Conservation (phyloP, 2,888 invertebrate species). For the Hyalella azteca region DNA sequence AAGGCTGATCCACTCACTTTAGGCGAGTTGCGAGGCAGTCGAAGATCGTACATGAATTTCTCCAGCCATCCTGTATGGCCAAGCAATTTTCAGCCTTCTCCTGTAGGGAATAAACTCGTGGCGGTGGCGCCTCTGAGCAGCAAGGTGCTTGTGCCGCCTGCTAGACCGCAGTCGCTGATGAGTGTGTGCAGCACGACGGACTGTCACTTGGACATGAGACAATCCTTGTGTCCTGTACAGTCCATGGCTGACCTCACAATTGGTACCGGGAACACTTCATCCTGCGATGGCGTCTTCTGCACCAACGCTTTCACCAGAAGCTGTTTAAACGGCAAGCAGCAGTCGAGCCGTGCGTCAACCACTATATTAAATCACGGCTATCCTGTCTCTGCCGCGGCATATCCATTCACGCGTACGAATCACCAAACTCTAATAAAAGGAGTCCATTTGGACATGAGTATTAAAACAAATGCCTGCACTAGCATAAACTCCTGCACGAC, state of each 20-base stretch:
- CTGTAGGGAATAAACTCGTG: background rate
- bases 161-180: constrained; percentile 5
- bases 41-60: background rate
- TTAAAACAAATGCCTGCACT: too few species aligned
- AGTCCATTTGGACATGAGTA: too few species aligned
- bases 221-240: constrained; percentile 3
- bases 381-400: too few species aligned
- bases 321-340: background rate
- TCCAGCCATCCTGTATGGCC: constrained; percentile 3
- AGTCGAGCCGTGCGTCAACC: background rate
- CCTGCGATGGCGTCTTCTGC: too few species aligned
- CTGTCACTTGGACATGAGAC: constrained; percentile 25
- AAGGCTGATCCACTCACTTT: constrained; percentile 4
- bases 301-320: background rate
- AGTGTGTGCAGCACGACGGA: constrained; percentile 4
- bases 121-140: background rate
- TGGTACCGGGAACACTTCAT: background rate
- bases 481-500: too few species aligned
- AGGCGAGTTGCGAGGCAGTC: background rate
- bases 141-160: background rate
- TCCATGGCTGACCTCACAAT: background rate
- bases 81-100: background rate
- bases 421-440: too few species aligned
- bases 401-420: too few species aligned
- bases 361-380: too few species aligned